Conservation (phyloP, 2,797 vertebrate genomes). For the Pagetopsis macropterus region DNA sequence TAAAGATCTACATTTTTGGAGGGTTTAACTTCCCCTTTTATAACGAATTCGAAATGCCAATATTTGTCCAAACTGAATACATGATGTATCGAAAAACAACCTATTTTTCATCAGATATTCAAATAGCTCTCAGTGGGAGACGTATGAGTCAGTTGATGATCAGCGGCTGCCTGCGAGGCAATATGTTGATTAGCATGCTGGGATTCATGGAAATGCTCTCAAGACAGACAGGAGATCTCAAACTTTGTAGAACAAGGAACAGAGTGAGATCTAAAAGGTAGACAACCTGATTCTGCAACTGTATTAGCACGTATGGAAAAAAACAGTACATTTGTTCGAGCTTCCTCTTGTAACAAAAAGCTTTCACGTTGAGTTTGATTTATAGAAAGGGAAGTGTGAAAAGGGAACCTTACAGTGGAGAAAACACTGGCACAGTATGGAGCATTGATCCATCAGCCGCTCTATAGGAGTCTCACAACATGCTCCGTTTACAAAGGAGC, state of each 20-base stretch:
- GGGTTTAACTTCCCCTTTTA: neutral
- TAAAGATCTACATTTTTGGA: neutral
- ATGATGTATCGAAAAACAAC: neutral
- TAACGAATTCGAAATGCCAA: neutral
- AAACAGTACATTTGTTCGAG: neutral
- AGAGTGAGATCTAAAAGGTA: too few species aligned
- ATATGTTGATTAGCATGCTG: slow-evolving; percentile 48
- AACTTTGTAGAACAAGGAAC: neutral
- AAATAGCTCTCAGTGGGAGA: slow-evolving; percentile 48
- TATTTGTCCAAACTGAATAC: neutral
- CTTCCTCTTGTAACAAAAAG: neutral
- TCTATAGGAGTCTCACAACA: neutral
- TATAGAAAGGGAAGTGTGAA: neutral
- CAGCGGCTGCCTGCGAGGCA: slow-evolving; percentile 39
- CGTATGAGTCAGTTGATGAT: slow-evolving; percentile 49
- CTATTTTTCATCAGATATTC: slow-evolving; percentile 37
- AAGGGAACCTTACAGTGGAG: neutral
- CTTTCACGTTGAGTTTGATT: neutral
- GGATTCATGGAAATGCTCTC: slow-evolving; percentile 33
- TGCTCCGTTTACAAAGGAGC: neutral
- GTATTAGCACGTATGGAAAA: neutral
- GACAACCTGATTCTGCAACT: neutral
- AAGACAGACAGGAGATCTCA: neutral
- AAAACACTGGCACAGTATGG: slow-evolving; percentile 10
- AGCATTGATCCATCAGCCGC: slow-evolving; percentile 14